Evolutionary conservation across 2,888 invertebrate species (phyloP).

Genomic region (Drosophila kanekoi): DNA sequence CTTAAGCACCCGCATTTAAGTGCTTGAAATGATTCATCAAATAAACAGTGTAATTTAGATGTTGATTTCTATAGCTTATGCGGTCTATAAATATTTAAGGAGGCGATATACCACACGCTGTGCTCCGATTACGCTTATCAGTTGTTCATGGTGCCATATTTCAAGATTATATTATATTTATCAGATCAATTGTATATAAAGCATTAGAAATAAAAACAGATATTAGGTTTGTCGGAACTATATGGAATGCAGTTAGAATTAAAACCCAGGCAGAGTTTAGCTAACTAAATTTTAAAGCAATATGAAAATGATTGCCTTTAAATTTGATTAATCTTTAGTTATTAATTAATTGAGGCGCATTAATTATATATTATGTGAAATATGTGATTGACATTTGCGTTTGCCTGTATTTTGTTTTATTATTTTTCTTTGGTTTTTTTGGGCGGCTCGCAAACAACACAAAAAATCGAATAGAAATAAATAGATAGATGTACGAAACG

Average conservation of each 20-base stretch:
- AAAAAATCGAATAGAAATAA: constrained; percentile 22
- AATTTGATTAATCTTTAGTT: constrained; percentile 52
- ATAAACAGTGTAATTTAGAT: constrained; percentile 40
- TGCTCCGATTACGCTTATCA: constrained; percentile 22
- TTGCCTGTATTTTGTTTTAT: constrained; percentile 25
- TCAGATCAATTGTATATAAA: no score
- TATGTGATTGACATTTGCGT: constrained; percentile 57
- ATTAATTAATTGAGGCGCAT: constrained; percentile 60
- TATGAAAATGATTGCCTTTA: constrained; percentile 35
- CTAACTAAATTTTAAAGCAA: background rate
- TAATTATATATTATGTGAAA: constrained; percentile 26
- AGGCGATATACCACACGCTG: background rate
- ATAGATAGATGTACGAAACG: constrained; percentile 12
- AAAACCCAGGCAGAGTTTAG: background rate
- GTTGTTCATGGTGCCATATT: constrained; percentile 9
- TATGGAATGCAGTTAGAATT: no score
- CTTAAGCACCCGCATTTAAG: constrained; percentile 32
- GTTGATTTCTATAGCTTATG: constrained; percentile 11
- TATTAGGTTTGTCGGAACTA: no score
- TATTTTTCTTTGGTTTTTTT: background rate
- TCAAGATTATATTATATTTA: no score
- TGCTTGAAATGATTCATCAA: constrained; percentile 12
- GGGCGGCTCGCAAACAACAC: background rate
- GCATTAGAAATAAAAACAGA: no score
- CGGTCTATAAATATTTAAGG: constrained; percentile 3